Percentiles rank a stretch among this genome's conserved stretches.
Evolutionary conservation across 2,113 vertebrate genomes (phyloP).

Genomic region (Engystomops pustulosus): DNA sequence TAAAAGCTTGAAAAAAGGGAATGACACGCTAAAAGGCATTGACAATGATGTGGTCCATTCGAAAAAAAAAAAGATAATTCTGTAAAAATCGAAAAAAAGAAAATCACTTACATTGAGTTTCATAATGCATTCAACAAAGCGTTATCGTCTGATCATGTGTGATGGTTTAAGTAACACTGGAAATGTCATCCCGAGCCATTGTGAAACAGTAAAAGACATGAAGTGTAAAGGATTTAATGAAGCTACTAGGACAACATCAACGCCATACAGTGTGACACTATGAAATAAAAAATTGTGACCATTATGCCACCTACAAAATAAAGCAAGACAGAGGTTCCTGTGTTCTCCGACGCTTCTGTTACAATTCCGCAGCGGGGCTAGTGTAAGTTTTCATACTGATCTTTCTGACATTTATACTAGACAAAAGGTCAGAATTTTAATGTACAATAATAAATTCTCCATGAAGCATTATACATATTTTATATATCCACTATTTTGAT

Average conservation of each 20-base stretch:
- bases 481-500: slow-evolving; percentile 57
- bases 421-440: slow-evolving; percentile 59
- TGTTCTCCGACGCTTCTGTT: slow-evolving; percentile 29
- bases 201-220: slow-evolving; percentile 20
- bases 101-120: slow-evolving; percentile 32
- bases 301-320: slow-evolving; percentile 31
- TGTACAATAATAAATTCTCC: slow-evolving; percentile 58
- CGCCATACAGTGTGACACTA: not conserved
- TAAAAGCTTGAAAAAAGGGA: slow-evolving; percentile 1
- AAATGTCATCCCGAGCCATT: slow-evolving; percentile 34
- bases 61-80: slow-evolving; percentile 36
- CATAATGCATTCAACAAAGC: not conserved
- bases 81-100: not conserved
- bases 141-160: slow-evolving; percentile 27
- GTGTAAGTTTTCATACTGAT: slow-evolving; percentile 42
- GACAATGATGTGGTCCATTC: slow-evolving; percentile 9
- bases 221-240: slow-evolving; percentile 48
- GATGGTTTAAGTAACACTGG: slow-evolving; percentile 36
- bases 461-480: slow-evolving; percentile 57
- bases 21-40: slow-evolving; percentile 18
- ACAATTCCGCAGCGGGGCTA: slow-evolving; percentile 30
- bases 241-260: slow-evolving; percentile 34
- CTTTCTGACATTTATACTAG: slow-evolving; percentile 56
- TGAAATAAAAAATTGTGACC: slow-evolving; percentile 32
- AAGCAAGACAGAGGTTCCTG: slow-evolving; percentile 2